Evolutionary conservation across 2,113 vertebrate species (phyloP).

Genomic region (Anoplopoma fimbria): DNA sequence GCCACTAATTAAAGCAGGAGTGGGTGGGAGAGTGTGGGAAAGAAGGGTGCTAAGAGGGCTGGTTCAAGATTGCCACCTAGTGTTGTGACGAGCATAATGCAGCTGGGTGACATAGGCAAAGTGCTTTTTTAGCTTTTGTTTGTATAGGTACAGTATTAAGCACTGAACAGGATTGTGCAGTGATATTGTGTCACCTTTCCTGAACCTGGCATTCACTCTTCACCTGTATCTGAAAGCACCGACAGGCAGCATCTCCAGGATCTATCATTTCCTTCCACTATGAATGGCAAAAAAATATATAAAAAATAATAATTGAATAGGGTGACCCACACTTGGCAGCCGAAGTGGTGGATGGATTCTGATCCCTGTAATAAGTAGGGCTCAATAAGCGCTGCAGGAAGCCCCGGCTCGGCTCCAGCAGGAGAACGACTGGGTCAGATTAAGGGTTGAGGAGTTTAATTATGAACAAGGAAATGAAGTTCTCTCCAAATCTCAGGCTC

Average conservation of each 20-base stretch:
- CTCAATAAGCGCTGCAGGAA: constrained; percentile 68
- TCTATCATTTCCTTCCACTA: constrained; percentile 41
- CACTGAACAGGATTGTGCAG: not conserved
- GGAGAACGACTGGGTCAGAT: constrained; percentile 75
- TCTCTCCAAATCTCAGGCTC: constrained; percentile 74
- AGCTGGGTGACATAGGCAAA: not conserved
- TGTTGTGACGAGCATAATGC: constrained; percentile 49
- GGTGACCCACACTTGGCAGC: constrained; percentile 69
- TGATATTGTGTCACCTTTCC: constrained; percentile 17
- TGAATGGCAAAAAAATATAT: constrained; percentile 35
- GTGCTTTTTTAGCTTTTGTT: not conserved
- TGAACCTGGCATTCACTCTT: not conserved
- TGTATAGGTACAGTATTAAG: not conserved
- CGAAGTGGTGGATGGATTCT: constrained; percentile 66
- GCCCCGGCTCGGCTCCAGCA: constrained; percentile 57
- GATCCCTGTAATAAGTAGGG: constrained; percentile 72
- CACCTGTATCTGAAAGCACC: not conserved
- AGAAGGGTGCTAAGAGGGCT: constrained; percentile 13
- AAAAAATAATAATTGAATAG: constrained; percentile 54
- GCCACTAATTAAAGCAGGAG: constrained; percentile 66
- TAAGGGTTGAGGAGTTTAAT: constrained; percentile 79
- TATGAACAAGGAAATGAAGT: constrained; percentile 80
- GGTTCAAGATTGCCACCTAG: constrained; percentile 78
- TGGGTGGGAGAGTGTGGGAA: constrained; percentile 42
- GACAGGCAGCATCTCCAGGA: constrained; percentile 36